phyloP scores from a whole-genome alignment of 1,140 invertebrate species.

The Megalonaias nervosa region DNA sequence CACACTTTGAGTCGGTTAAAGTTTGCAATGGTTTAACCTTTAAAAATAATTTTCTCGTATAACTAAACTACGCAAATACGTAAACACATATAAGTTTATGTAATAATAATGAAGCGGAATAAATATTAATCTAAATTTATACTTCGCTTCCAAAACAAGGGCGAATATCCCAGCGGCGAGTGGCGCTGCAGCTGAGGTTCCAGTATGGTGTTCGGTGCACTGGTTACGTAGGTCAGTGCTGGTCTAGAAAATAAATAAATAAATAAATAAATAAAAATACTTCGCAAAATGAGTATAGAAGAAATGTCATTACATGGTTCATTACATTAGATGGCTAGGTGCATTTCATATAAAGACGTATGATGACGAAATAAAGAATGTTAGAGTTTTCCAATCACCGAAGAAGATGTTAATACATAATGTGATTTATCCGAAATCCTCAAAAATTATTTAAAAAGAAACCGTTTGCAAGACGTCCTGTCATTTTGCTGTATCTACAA shows the following conservation, averaged over 20 bases:
- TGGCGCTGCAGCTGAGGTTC: constrained; percentile 95
- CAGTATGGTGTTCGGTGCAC: constrained; percentile 76
- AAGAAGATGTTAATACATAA: too few relatives aligned
- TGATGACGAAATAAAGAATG: too few relatives aligned
- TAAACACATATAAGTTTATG: neutral
- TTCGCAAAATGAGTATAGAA: neutral
- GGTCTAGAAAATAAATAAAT: constrained; percentile 71
- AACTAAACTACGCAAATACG: neutral
- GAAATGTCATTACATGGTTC: neutral
- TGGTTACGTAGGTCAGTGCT: constrained; percentile 95
- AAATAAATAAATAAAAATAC: neutral
- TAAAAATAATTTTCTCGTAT: neutral
- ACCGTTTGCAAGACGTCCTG: too few relatives aligned
- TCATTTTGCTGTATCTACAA: too few relatives aligned
- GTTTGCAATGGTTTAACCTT: too few relatives aligned
- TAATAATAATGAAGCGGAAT: neutral
- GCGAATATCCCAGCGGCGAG: constrained; percentile 98
- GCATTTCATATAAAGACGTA: neutral
- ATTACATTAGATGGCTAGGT: neutral
- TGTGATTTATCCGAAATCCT: too few relatives aligned
- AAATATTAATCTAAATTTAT: constrained; percentile 28
- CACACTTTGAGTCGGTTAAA: too few relatives aligned
- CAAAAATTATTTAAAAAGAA: too few relatives aligned
- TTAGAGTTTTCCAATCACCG: too few relatives aligned
- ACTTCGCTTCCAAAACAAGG: constrained; percentile 93